Evolutionary conservation across 2,888 invertebrate species (phyloP).

Genomic region (Gymnosoma rotundatum): DNA sequence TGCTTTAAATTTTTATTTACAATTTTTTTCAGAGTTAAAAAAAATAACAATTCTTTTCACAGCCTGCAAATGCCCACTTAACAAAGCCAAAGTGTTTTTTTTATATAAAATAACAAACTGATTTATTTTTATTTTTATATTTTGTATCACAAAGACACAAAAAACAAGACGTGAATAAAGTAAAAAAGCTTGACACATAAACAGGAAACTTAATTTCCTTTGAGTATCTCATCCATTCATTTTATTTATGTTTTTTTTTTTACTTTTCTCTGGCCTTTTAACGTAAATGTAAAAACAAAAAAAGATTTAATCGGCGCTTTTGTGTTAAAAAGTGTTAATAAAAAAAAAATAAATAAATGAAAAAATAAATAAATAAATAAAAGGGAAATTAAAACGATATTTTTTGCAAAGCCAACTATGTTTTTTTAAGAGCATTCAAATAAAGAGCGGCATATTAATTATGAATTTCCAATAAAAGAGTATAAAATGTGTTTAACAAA

Average conservation of each 20-base stretch:
- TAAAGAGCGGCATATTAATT: neutral
- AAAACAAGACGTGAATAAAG: slow-evolving; percentile 3
- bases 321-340: slow-evolving; percentile 22
- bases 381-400: neutral
- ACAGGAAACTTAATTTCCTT: slow-evolving; percentile 70
- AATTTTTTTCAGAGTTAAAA: neutral
- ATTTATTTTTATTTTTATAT: neutral
- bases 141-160: neutral
- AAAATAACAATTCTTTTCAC: neutral
- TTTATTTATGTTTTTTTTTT: slow-evolving; percentile 12
- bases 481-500: neutral
- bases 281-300: slow-evolving; percentile 30
- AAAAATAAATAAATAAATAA: neutral
- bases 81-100: too few species aligned
- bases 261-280: neutral
- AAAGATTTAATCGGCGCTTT: slow-evolving; percentile 51
- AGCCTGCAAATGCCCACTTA: neutral
- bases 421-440: neutral
- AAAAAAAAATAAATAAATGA: neutral
- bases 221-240: slow-evolving; percentile 56
- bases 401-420: neutral
- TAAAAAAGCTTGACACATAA: slow-evolving; percentile 44
- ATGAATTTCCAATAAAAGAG: too few species aligned
- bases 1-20: neutral
- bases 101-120: too few species aligned